Percentiles rank a stretch among this genome's conserved stretches.
Evolutionary conservation across 2,888 invertebrate genomes (phyloP).

Genomic region (Caenorhabditis sp.): DNA sequence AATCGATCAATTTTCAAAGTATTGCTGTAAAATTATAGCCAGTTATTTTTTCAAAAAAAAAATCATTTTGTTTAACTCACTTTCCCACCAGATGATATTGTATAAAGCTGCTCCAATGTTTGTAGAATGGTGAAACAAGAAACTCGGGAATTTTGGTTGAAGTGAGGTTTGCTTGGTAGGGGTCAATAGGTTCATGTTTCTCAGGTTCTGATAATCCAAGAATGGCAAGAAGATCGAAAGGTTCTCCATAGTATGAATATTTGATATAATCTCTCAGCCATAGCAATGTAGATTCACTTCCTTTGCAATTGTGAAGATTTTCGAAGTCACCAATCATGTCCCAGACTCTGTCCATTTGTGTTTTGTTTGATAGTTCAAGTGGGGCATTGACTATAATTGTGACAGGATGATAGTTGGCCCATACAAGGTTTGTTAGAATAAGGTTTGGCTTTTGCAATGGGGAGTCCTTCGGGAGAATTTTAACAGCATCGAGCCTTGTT

Average conservation of each 20-base stretch:
- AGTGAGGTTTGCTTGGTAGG: conserved; percentile 47
- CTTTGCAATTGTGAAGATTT: conserved; percentile 56
- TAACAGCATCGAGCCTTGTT: conserved; percentile 63
- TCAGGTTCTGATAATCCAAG: conserved; percentile 34
- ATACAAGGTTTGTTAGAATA: conserved; percentile 63
- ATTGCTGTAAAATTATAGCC: conserved; percentile 18
- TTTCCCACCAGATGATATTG: conserved; percentile 19
- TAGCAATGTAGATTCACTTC: conserved; percentile 60
- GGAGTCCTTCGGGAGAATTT: conserved; percentile 67
- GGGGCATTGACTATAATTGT: conserved; percentile 64
- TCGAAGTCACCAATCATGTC: conserved; percentile 66
- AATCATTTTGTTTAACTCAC: neutral
- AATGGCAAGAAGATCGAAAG: conserved; percentile 35
- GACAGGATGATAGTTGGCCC: conserved; percentile 69
- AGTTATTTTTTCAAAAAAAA: neutral
- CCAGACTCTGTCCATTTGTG: conserved; percentile 56
- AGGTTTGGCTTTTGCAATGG: conserved; percentile 65
- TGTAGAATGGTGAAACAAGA: conserved; percentile 64
- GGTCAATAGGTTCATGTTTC: conserved; percentile 36
- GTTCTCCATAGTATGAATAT: conserved; percentile 54
- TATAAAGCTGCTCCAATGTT: conserved; percentile 65
- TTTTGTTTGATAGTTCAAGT: conserved; percentile 52
- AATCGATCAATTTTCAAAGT: conserved; percentile 49
- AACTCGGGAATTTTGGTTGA: conserved; percentile 55
- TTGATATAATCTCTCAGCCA: conserved; percentile 68